These are phyloP conservation scores for Caenorhabditis tropicalis DNA, from an alignment of 1,140 invertebrate species.

Conservation along the genomic window DNA sequence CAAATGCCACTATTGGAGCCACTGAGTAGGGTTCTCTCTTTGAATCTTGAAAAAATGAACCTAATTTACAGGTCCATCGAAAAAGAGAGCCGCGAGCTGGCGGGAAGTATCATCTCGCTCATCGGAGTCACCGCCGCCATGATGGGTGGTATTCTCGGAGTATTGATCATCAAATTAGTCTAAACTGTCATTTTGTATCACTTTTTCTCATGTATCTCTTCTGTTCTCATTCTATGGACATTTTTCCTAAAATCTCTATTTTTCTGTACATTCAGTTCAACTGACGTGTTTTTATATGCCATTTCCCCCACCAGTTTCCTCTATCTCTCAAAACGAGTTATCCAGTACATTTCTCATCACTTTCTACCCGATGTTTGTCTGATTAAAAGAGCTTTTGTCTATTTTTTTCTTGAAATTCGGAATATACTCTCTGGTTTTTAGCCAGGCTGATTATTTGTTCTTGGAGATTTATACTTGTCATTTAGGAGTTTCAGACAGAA, in stretches of 20 bases:
- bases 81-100: background rate
- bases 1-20: background rate
- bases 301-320: background rate
- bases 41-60: background rate
- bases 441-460: too few relatives aligned
- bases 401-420: background rate
- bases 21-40: background rate
- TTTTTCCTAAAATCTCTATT: background rate
- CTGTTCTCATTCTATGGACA: background rate
- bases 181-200: background rate
- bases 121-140: conserved; percentile 42
- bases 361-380: background rate
- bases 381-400: background rate
- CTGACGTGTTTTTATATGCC: background rate
- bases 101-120: conserved; percentile 35
- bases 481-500: background rate
- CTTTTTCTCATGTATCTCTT: background rate
- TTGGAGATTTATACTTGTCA: background rate
- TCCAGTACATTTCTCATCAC: background rate
- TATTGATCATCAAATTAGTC: conserved; percentile 37
- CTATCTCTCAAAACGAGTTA: background rate
- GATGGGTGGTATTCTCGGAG: conserved; percentile 2
- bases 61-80: conserved; percentile 7
- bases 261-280: conserved; percentile 35
- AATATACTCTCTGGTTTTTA: background rate